Conservation (phyloP, 1,140 invertebrate species). For the Ips typographus region DNA sequence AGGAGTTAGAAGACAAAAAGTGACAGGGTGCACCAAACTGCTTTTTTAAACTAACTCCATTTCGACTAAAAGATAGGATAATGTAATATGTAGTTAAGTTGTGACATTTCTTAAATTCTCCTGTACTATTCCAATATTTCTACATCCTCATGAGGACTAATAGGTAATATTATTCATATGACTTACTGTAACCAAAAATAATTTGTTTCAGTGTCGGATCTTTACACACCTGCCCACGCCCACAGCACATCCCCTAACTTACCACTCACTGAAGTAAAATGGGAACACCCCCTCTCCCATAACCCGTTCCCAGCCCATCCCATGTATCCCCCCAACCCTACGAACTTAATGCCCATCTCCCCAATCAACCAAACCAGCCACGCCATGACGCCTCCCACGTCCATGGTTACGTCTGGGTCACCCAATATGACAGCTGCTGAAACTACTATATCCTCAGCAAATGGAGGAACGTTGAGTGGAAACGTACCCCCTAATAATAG, state of each 20-base stretch:
- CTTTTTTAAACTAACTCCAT: no score
- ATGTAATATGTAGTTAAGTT: no score
- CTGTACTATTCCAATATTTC: not conserved
- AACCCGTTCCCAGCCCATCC: slow-evolving; percentile 48
- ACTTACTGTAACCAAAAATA: slow-evolving; percentile 7
- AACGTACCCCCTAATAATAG: not conserved
- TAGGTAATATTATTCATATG: not conserved
- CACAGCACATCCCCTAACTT: slow-evolving; percentile 49
- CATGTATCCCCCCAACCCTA: slow-evolving; percentile 40
- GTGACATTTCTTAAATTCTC: no score
- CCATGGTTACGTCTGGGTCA: slow-evolving; percentile 45
- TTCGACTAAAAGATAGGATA: no score
- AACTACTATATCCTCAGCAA: not conserved
- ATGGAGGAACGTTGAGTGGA: slow-evolving; percentile 18
- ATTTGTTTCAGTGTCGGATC: slow-evolving; percentile 45
- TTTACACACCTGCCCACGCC: slow-evolving; percentile 43
- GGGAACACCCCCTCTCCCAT: slow-evolving; percentile 45
- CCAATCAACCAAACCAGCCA: slow-evolving; percentile 37
- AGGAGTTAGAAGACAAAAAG: no score
- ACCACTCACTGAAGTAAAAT: slow-evolving; percentile 40
- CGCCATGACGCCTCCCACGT: slow-evolving; percentile 47
- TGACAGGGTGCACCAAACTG: no score
- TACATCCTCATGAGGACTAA: not conserved
- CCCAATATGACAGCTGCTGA: slow-evolving; percentile 46
- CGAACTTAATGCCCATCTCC: slow-evolving; percentile 47